A percentile compares a stretch with the other conserved stretches of the same genome.
These are phyloP conservation scores for Dryoscopus gambensis DNA, from an alignment of 2,113 vertebrate species.

Conservation along the genomic window DNA sequence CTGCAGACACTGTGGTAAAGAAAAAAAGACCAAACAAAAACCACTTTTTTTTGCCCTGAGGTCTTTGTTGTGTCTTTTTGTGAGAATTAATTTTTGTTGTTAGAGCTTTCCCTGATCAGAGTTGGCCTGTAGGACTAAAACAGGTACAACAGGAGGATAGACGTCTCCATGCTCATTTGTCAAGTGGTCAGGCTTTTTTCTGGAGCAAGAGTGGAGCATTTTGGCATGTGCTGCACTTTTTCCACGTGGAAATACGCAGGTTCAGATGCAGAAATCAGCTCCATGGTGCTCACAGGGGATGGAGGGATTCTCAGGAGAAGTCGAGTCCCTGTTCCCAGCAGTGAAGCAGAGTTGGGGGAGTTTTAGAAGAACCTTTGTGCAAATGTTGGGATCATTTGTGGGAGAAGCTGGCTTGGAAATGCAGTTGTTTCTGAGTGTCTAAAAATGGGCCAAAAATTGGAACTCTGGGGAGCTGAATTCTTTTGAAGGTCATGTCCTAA, in stretches of 20 bases:
- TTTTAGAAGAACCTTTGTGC: background rate
- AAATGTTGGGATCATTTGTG: accelerated
- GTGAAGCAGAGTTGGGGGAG: background rate
- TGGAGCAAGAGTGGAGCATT: background rate
- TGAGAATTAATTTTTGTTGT: background rate
- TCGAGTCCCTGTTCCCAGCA: accelerated
- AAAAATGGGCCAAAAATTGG: background rate
- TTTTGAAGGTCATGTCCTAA: background rate
- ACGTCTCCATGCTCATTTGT: background rate
- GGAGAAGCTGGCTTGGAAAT: background rate
- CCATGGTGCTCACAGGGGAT: accelerated
- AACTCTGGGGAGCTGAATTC: background rate
- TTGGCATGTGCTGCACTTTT: background rate
- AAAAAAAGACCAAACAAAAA: background rate
- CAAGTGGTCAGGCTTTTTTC: background rate
- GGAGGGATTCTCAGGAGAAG: background rate
- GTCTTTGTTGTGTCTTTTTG: background rate
- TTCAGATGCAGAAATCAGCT: background rate
- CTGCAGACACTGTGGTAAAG: background rate
- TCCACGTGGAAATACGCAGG: background rate
- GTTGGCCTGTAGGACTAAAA: background rate
- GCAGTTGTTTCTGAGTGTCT: background rate
- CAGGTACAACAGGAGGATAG: background rate
- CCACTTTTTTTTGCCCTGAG: background rate
- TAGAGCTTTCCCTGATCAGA: background rate